These are phyloP conservation scores for Corticium candelabrum DNA, from an alignment of 37 sponge, comb jelly and placozoan species.

Conservation along the genomic window DNA sequence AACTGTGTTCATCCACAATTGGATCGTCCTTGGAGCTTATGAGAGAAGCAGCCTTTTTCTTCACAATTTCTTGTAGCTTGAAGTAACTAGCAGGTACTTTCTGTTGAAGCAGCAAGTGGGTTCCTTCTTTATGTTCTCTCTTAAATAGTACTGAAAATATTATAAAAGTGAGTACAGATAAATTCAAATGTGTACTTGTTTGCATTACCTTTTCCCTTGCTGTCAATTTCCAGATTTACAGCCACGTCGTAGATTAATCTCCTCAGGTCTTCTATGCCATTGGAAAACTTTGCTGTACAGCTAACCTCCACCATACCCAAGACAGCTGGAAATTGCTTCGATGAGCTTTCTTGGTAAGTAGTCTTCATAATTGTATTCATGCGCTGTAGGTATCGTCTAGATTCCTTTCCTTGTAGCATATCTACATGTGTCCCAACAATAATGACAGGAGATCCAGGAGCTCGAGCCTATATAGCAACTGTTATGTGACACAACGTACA, in stretches of 20 bases:
- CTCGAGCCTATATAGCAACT: constrained; percentile 32
- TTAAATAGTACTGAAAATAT: no score
- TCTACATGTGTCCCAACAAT: constrained; percentile 85
- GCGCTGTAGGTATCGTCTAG: not conserved
- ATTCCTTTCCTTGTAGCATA: no score
- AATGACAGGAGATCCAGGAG: constrained; percentile 75
- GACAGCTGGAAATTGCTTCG: not conserved
- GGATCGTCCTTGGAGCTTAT: not conserved
- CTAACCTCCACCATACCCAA: not conserved
- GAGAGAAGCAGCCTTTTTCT: not conserved
- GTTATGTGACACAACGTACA: no score
- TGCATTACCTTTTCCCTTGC: no score
- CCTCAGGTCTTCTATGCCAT: not conserved
- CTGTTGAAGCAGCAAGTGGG: not conserved
- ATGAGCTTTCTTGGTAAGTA: not conserved
- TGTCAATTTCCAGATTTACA: not conserved
- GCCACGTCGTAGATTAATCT: not conserved
- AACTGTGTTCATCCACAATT: not conserved
- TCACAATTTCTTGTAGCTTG: not conserved
- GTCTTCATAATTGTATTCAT: not conserved
- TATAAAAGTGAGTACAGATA: no score
- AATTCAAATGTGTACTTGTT: no score
- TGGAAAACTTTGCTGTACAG: not conserved
- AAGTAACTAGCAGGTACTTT: not conserved
- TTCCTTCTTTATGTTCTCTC: no score